Evolutionary conservation across 2,797 vertebrate species (phyloP).

Genomic region (Hydrophis major): DNA sequence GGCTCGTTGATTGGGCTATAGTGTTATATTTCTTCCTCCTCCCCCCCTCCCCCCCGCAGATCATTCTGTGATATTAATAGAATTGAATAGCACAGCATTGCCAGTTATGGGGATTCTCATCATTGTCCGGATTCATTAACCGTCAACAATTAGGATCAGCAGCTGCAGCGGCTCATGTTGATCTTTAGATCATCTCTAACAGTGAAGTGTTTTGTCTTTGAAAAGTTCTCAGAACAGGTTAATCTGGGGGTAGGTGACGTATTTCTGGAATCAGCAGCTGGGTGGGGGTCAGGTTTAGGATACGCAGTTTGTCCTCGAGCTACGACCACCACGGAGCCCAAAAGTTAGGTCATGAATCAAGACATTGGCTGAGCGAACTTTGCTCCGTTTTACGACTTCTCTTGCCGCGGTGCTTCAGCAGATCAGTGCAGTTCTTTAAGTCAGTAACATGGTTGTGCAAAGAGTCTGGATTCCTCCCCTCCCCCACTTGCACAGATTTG

Average conservation of each 20-base stretch:
- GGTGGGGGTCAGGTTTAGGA: not conserved
- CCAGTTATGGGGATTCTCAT: not conserved
- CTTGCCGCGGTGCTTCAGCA: not conserved
- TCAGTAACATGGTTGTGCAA: not conserved
- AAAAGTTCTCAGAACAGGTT: not conserved
- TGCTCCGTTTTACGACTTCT: not conserved
- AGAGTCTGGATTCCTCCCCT: not conserved
- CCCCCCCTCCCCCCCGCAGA: accelerated
- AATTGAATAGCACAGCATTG: not conserved
- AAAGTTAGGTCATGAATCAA: not conserved
- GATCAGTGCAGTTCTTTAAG: not conserved
- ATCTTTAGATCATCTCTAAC: not conserved
- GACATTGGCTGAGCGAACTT: not conserved
- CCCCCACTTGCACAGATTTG: not conserved
- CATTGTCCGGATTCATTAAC: not conserved
- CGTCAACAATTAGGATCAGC: not conserved
- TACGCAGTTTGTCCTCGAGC: accelerated
- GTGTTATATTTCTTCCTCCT: accelerated
- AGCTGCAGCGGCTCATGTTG: not conserved
- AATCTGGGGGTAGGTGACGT: not conserved
- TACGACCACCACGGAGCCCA: accelerated
- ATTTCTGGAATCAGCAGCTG: not conserved
- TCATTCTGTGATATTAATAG: not conserved
- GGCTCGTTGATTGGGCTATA: not conserved
- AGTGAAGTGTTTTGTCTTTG: not conserved